Conservation (phyloP, 2,797 vertebrate species). For the Parotocinclus haroldoi region DNA sequence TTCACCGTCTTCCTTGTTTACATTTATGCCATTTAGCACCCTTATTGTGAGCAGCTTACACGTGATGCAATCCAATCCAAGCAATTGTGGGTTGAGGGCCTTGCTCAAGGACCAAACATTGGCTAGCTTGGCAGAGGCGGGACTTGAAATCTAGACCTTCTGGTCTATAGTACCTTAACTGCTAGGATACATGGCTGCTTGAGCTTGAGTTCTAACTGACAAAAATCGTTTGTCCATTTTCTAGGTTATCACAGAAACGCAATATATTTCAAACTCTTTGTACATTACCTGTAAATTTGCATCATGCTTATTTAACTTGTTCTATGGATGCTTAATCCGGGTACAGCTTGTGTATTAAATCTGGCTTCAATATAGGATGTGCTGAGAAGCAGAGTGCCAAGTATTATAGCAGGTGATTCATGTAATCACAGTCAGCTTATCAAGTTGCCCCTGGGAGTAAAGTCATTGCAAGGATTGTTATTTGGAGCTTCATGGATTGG, state of each 20-base stretch:
- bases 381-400: conserved; percentile 14
- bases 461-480: neutral
- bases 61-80: too few relatives aligned
- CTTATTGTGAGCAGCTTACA: too few relatives aligned
- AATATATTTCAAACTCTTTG: too few relatives aligned
- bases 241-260: neutral
- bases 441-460: neutral
- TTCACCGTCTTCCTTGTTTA: too few relatives aligned
- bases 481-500: neutral
- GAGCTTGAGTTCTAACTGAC: too few relatives aligned
- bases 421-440: conserved; percentile 35
- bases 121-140: neutral
- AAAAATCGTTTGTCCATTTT: too few relatives aligned
- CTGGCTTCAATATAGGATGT: conserved; percentile 15
- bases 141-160: neutral
- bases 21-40: too few relatives aligned
- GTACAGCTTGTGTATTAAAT: neutral
- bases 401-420: conserved; percentile 42
- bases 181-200: neutral
- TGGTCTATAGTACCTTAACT: neutral
- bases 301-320: neutral
- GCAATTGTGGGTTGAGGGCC: neutral
- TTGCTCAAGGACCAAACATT: neutral
- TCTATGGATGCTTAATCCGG: neutral
- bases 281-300: too few relatives aligned